Evolutionary conservation across 1,140 invertebrate species (phyloP), one percentile per base, ranked within the genome.

Genomic region (Tetraneura akinire): DNA sequence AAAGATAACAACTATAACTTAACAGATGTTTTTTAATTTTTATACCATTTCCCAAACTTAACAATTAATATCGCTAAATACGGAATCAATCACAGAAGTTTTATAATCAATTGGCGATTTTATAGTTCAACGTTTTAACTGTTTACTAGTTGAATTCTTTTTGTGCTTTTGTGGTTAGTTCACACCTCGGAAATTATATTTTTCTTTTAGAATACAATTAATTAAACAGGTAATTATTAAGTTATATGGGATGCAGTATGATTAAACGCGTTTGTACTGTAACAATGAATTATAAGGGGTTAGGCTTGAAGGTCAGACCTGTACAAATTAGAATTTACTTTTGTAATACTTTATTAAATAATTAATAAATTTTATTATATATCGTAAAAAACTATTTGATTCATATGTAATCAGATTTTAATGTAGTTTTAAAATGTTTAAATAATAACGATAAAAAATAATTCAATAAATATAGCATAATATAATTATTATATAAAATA

Each of bases 21-120:
- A 68, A 68, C 66, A 68, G 21, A 68, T 68, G 66, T 47, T 68
- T 68, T 42, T 3, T 47, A n/a, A n/a, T n/a, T n/a, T n/a, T n/a
- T n/a, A n/a, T n/a, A n/a, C n/a, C n/a, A n/a, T n/a, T n/a, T n/a
- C n/a, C n/a, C n/a, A n/a, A n/a, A 68, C 42, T 3, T 68, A 3
- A 3, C 32, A 37, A 37, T 47, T 11, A 10, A 47, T 47, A 10
- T n/a, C n/a, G n/a, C n/a, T n/a, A n/a, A n/a, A n/a, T n/a, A n/a
- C n/a, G n/a, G n/a, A n/a, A n/a, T n/a, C 13, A 47, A 37, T 37
- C 32, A 37, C 32, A 37, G 3, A 37, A 37, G 3, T 37, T 37
- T 3, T 37, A 37, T 4, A 37, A 37, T 8, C 32, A 37, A 37
- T 4, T 37, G 32, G 3, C 32, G 32, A 37, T n/a, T n/a, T n/a